These are phyloP conservation scores for Balaenoptera acutorostrata DNA, from an alignment of 2,113 vertebrate genomes.

Conservation along the genomic window DNA sequence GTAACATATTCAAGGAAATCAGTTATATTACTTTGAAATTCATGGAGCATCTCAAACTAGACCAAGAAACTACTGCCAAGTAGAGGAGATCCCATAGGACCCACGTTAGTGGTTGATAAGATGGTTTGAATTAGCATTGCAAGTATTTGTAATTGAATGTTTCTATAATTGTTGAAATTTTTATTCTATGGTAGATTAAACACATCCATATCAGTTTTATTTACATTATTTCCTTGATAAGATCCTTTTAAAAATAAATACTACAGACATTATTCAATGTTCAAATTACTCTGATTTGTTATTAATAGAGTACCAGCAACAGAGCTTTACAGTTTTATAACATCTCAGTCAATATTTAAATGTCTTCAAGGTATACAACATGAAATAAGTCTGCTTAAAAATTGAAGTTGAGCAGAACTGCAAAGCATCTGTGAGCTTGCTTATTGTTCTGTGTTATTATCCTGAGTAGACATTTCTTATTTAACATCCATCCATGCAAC, in stretches of 20 bases:
- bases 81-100: neutral
- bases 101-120: neutral
- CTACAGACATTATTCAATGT: neutral
- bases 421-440: neutral
- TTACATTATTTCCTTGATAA: slow-evolving; percentile 33
- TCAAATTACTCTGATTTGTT: neutral
- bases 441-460: neutral
- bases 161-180: slow-evolving; percentile 1
- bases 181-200: slow-evolving; percentile 14
- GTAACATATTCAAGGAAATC: slow-evolving; percentile 21
- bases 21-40: slow-evolving; percentile 17
- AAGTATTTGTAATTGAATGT: slow-evolving; percentile 20
- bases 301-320: neutral
- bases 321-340: neutral
- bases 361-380: neutral
- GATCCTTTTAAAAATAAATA: neutral
- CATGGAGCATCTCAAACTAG: neutral
- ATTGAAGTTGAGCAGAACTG: neutral
- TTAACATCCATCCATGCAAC: neutral
- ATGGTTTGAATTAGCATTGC: neutral
- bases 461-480: neutral
- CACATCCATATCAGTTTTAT: slow-evolving; percentile 4
- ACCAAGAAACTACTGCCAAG: neutral
- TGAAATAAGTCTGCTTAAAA: neutral
- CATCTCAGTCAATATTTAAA: neutral